A percentile compares a stretch with the other conserved stretches of the same genome.
Conservation (phyloP, 2,797 vertebrate genomes). For the Zenarchopterus dispar region DNA sequence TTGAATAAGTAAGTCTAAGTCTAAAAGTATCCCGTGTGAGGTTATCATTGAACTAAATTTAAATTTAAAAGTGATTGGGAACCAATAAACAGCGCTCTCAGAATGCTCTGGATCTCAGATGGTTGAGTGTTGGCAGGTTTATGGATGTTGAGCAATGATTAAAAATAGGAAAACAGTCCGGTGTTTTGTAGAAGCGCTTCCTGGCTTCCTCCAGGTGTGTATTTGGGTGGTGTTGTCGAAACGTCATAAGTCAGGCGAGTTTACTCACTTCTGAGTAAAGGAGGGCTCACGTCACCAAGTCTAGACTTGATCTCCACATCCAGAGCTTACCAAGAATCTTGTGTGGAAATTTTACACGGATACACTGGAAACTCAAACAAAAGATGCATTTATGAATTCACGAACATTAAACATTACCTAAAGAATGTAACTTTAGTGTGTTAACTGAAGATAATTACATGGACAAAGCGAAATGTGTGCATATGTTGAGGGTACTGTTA, state of each 20-base stretch:
- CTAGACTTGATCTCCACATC: conserved; percentile 31
- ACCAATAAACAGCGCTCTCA: too few relatives aligned
- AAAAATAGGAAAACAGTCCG: neutral
- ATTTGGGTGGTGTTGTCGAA: conserved; percentile 15
- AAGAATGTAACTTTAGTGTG: too few relatives aligned
- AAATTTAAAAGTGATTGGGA: too few relatives aligned
- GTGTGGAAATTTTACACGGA: neutral
- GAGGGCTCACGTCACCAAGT: conserved; percentile 31
- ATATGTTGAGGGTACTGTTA: too few relatives aligned
- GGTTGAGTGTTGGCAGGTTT: neutral
- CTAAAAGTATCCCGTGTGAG: too few relatives aligned
- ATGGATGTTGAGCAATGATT: neutral
- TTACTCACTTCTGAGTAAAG: conserved; percentile 68
- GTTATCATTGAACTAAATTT: too few relatives aligned
- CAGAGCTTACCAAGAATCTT: neutral
- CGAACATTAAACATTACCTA: too few relatives aligned
- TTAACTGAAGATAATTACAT: too few relatives aligned
- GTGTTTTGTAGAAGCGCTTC: neutral
- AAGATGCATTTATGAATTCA: neutral
- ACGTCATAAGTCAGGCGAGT: conserved; percentile 16
- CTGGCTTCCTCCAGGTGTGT: conserved; percentile 23
- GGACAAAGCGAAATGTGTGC: too few relatives aligned
- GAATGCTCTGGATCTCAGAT: too few relatives aligned
- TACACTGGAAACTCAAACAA: neutral
- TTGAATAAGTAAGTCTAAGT: too few relatives aligned